These are phyloP conservation scores for Harpalus rubripes DNA, from an alignment of 2,888 invertebrate genomes.

Conservation along the genomic window DNA sequence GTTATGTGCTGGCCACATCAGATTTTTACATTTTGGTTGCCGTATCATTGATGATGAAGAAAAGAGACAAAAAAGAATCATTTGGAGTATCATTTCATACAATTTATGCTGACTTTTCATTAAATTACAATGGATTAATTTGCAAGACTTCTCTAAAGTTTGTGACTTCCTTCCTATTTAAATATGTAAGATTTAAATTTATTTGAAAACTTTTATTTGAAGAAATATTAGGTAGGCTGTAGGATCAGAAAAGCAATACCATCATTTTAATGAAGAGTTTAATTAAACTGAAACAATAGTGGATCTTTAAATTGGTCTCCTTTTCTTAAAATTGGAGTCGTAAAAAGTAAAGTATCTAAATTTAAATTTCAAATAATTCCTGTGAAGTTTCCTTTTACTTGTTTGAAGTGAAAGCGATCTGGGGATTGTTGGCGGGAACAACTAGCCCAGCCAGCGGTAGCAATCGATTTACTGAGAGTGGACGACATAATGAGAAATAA, in stretches of 20 bases:
- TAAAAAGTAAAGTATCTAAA: background rate
- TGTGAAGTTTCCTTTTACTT: background rate
- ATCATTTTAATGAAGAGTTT: constrained; percentile 10
- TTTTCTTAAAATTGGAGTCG: background rate
- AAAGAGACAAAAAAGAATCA: background rate
- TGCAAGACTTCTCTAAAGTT: background rate
- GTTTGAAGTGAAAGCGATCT: constrained; percentile 13
- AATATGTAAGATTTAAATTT: background rate
- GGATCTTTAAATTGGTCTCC: constrained; percentile 4
- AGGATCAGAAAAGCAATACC: background rate
- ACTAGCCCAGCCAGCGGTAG: background rate
- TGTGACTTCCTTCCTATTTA: background rate
- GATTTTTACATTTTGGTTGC: no score
- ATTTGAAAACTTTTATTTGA: constrained; percentile 1
- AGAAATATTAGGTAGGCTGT: background rate
- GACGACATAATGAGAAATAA: constrained; percentile 37
- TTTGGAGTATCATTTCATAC: background rate
- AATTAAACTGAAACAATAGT: constrained; percentile 3
- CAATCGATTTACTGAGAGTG: constrained; percentile 19
- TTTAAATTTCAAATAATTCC: constrained; percentile 13
- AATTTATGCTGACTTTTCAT: background rate
- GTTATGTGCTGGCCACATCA: no score
- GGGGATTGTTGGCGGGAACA: background rate
- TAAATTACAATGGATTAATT: background rate
- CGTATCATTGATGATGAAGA: background rate